A percentile compares a stretch with the other conserved stretches of the same genome.
Evolutionary conservation across 2,888 invertebrate genomes (phyloP).

Genomic region (Aphidius colemani): DNA sequence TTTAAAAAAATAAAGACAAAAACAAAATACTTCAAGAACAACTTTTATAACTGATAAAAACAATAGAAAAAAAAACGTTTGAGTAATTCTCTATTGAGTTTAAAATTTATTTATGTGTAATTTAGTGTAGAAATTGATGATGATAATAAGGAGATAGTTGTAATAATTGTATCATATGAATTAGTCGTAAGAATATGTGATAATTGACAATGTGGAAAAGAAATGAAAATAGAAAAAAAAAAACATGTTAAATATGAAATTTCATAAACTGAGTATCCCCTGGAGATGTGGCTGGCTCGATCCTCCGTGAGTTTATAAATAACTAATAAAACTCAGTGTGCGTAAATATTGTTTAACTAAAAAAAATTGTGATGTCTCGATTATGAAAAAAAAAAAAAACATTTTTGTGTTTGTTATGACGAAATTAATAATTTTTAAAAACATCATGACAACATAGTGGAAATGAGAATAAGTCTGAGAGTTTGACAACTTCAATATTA

Average conservation of each 20-base stretch:
- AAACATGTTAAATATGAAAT: neutral
- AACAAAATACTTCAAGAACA: neutral
- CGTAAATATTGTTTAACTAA: slow-evolving; percentile 2
- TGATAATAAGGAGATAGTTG: too few species aligned
- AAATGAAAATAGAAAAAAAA: slow-evolving; percentile 13
- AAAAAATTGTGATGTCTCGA: slow-evolving; percentile 3
- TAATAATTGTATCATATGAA: slow-evolving; percentile 35
- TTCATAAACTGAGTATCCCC: neutral
- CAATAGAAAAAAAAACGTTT: slow-evolving; percentile 14
- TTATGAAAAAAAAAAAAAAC: neutral
- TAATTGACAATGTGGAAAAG: slow-evolving; percentile 13
- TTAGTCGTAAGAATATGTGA: slow-evolving; percentile 29
- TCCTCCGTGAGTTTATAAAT: neutral
- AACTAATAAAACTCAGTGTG: neutral
- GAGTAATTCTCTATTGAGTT: slow-evolving; percentile 24
- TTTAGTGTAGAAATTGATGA: slow-evolving; percentile 32
- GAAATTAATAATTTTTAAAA: slow-evolving; percentile 14
- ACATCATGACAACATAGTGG: slow-evolving; percentile 52
- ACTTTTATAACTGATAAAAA: neutral
- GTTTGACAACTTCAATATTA: slow-evolving; percentile 37
- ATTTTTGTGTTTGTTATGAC: neutral
- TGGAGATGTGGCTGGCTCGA: neutral
- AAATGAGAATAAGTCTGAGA: slow-evolving; percentile 57
- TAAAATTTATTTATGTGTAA: slow-evolving; percentile 25
- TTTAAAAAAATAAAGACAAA: slow-evolving; percentile 10